Conservation (phyloP, 53 echinoderm and acorn worm genomes). For the Astropecten irregularis region DNA sequence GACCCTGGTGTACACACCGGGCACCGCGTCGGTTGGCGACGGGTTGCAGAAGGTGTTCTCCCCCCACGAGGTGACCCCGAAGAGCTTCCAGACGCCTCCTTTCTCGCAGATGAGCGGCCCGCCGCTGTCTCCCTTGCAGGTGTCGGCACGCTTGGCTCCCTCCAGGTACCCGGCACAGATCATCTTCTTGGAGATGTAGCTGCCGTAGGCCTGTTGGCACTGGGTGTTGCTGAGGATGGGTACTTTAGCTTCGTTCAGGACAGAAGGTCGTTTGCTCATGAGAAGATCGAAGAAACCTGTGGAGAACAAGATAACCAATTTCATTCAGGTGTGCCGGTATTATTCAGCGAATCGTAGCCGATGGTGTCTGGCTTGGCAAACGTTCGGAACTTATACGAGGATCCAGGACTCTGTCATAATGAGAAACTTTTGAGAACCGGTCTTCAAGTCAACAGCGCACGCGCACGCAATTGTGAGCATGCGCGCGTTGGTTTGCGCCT, state of each 20-base stretch:
- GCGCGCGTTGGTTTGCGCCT: too few relatives aligned
- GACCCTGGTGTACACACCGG: constrained; percentile 87
- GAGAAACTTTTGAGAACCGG: too few relatives aligned
- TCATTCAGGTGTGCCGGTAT: background rate
- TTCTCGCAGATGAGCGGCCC: constrained; percentile 87
- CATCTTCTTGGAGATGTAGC: constrained; percentile 70
- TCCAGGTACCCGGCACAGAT: constrained; percentile 77
- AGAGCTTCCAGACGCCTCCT: constrained; percentile 67
- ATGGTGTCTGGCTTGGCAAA: too few relatives aligned
- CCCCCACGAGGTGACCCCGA: constrained; percentile 96
- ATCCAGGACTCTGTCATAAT: too few relatives aligned
- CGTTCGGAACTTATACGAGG: too few relatives aligned
- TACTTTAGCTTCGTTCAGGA: constrained; percentile 75
- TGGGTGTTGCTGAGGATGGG: constrained; percentile 68
- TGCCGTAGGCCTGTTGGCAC: constrained; percentile 73
- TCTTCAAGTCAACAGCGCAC: too few relatives aligned
- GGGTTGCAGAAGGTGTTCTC: constrained; percentile 74
- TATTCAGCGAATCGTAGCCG: background rate
- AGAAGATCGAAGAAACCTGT: constrained; percentile 62
- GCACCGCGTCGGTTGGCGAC: constrained; percentile 56
- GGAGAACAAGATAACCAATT: background rate
- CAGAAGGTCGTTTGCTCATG: constrained; percentile 51
- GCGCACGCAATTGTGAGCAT: too few relatives aligned
- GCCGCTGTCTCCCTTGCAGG: constrained; percentile 94
- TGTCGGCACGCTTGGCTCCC: constrained; percentile 63